phyloP scores from a whole-genome alignment of 2,797 vertebrate genomes.

The Sebastolobus alascanus region DNA sequence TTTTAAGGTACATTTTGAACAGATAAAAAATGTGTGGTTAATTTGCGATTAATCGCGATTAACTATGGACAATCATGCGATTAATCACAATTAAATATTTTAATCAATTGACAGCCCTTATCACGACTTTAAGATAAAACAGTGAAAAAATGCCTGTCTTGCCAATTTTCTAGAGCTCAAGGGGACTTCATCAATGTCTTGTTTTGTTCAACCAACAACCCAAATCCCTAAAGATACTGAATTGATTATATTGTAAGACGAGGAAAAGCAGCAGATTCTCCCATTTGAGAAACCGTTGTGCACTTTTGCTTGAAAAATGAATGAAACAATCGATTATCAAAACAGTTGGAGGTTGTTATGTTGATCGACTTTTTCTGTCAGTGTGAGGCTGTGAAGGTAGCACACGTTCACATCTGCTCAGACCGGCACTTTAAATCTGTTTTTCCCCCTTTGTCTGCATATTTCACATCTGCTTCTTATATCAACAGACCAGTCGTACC shows the following conservation, averaged over 20 bases:
- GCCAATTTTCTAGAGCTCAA: neutral
- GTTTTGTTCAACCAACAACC: neutral
- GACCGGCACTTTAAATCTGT: constrained; percentile 34
- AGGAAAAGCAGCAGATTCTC: neutral
- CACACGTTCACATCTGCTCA: constrained; percentile 30
- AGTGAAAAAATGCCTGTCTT: too few relatives aligned
- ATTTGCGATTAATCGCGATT: too few relatives aligned
- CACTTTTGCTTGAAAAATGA: neutral
- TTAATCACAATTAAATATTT: too few relatives aligned
- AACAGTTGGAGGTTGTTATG: neutral
- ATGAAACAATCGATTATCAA: neutral
- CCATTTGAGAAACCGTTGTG: neutral
- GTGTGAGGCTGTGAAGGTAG: constrained; percentile 5
- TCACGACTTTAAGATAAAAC: too few relatives aligned
- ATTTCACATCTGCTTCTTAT: constrained; percentile 82
- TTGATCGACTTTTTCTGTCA: neutral
- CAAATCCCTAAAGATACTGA: neutral
- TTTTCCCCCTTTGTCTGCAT: constrained; percentile 68
- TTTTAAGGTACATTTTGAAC: too few relatives aligned
- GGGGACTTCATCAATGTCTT: neutral
- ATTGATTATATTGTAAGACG: neutral
- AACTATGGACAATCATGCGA: too few relatives aligned
- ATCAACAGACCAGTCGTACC: constrained; percentile 60
- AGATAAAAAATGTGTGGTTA: too few relatives aligned
- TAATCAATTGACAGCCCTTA: too few relatives aligned